Percentiles rank a stretch among this genome's conserved stretches.
These are phyloP conservation scores for Pristionchus fissidentatus DNA, from an alignment of 2,888 invertebrate genomes.

Conservation along the genomic window DNA sequence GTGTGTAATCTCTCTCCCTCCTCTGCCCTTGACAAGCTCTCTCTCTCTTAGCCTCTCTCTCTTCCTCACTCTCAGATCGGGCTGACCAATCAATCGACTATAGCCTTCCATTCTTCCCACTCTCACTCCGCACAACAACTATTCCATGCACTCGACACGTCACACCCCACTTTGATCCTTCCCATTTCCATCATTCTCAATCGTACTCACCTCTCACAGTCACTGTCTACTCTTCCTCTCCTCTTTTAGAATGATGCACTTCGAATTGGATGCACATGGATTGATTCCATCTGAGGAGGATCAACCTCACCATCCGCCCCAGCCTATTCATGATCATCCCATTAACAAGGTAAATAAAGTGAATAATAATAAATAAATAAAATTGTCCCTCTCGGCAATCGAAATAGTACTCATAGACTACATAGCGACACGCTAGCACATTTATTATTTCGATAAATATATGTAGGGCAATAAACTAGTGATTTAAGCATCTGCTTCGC, in stretches of 20 bases:
- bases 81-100: conserved; percentile 34
- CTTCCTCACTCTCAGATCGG: neutral
- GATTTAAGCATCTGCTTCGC: conserved; percentile 19
- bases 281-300: conserved; percentile 45
- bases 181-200: conserved; percentile 18
- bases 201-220: neutral
- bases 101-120: conserved; percentile 1
- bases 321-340: conserved; percentile 26
- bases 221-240: neutral
- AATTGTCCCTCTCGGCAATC: too few relatives aligned
- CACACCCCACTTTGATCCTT: conserved; percentile 31
- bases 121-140: conserved; percentile 28
- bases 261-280: conserved; percentile 36
- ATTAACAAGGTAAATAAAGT: conserved; percentile 29
- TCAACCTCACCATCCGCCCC: conserved; percentile 43
- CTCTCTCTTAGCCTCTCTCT: neutral
- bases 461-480: too few relatives aligned
- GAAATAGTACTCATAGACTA: too few relatives aligned
- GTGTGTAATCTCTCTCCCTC: conserved; percentile 3
- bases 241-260: conserved; percentile 36
- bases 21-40: conserved; percentile 13
- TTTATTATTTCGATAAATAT: too few relatives aligned
- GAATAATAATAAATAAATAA: too few relatives aligned
- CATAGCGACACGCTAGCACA: too few relatives aligned
- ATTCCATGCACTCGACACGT: conserved; percentile 44